Evolutionary conservation across 2,113 vertebrate genomes (phyloP).

Genomic region (Ornithorhynchus anatinus): DNA sequence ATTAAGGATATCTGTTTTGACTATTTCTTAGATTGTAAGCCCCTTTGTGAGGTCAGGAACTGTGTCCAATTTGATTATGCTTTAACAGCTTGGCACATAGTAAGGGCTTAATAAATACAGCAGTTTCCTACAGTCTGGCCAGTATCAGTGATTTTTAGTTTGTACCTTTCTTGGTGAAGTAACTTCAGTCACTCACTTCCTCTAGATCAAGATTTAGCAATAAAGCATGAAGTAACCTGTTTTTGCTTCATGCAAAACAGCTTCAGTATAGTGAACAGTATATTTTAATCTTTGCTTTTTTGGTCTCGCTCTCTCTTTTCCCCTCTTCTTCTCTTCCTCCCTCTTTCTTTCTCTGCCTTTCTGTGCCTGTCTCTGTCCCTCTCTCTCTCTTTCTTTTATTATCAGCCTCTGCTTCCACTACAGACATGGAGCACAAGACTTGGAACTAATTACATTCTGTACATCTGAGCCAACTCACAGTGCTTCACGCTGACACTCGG

Average conservation of each 20-base stretch:
- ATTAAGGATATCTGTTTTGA: neutral
- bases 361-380: no score
- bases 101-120: no score
- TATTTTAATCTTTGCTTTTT: slow-evolving; percentile 71
- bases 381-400: slow-evolving; percentile 65
- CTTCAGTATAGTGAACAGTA: slow-evolving; percentile 56
- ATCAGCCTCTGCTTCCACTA: slow-evolving; percentile 64
- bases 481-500: slow-evolving; percentile 71
- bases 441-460: slow-evolving; percentile 75
- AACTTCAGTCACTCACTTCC: slow-evolving; percentile 46
- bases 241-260: slow-evolving; percentile 44
- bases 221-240: slow-evolving; percentile 15
- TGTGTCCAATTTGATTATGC: no score
- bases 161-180: slow-evolving; percentile 48
- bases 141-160: slow-evolving; percentile 24
- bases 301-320: slow-evolving; percentile 68
- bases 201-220: slow-evolving; percentile 47
- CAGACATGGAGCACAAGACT: slow-evolving; percentile 60
- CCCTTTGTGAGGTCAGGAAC: no score
- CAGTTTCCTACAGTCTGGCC: accelerated
- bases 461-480: slow-evolving; percentile 65
- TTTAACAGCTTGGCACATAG: no score
- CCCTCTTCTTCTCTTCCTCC: slow-evolving; percentile 65
- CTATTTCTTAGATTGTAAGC: neutral
- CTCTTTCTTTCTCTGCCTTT: no score